Evolutionary conservation across 2,113 vertebrate species (phyloP), one percentile per base, ranked within the genome.

Genomic region (Pygoscelis antarcticus): DNA sequence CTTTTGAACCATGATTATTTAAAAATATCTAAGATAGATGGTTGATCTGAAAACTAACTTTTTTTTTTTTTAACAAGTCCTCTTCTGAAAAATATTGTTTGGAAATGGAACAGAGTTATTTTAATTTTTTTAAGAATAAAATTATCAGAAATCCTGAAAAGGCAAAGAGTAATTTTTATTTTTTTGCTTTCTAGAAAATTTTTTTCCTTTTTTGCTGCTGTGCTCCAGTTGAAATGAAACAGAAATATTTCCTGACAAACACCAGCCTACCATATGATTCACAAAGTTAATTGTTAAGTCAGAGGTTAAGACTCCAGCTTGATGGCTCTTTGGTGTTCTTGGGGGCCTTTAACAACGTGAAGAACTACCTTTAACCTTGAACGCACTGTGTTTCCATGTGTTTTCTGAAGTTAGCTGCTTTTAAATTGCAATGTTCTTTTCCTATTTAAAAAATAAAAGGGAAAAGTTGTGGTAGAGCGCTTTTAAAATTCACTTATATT

Each of bases 81-180:
- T 83, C 32, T 82, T 89, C 42, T 93, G 81, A 79, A 83, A 91
- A 87, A 40, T 83, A 21, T 7, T 87, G 57, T 51, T 92, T 94
- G 55, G 61, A 91, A 95, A 90, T 94, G 17, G 40, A 87, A 61
- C 64, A 92, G n/a, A 92, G 80, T 93, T 78, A 90, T 94, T 93
- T 93, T 84, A 36, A 79, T 38, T 95, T 96, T 96, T 93, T 90
- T 69, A 70, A 96, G 51, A 97, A 97, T 96, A 96, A 97, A 97
- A 89, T 74, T 38, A 47, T 26, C 58, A 79, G 52, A 92, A 71
- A 13, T 91, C 19, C 58, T 69, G 66, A 92, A 90, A 88, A 91
- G 44, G 47, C 49, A 22, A n/a, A 91, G 84, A 92, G 54, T 79
- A 71, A 23, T 52, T 25, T 29, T 55, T 49, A 29, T 25, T 26